Evolutionary conservation across 2,797 vertebrate genomes (phyloP), one percentile per base, ranked within the genome.

Genomic region (Trematomus bernacchii): DNA sequence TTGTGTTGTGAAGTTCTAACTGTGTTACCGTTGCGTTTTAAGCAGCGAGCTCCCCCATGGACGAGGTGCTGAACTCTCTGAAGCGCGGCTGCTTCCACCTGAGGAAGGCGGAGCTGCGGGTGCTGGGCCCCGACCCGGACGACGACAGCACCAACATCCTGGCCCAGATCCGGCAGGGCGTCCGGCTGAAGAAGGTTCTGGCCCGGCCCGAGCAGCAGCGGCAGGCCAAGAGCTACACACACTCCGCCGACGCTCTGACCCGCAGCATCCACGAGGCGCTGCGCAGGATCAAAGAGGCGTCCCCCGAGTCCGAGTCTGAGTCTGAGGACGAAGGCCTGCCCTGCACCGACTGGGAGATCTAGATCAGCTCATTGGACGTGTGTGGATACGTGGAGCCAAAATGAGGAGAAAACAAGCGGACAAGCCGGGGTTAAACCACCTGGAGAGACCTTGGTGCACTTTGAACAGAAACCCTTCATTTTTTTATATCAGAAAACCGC

Each of bases 261-360:
- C 97, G 97, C 86, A 99, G 97, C 94, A 99, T 99, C 92, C 98
- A 99, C 77, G 98, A 99, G 91, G 98, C 98, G 0, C 95, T 99
- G 90, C 89, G 97, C 69, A 94, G 98, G 71, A 99, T 99, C 93
- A 99, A 99, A 76, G 98, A 99, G 91, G 98, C 98, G 0, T 99
- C 98, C 0, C 98, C 98, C 0, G 33, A 37, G 33, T 37, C 33
- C 0, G 98, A 99, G 83, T 99, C 98, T 0, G 98, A 99, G 82
- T 98, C 98, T 0, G 98, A 99, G 92, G 98, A 99, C 2, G 98
- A 99, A 83, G 95, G 94, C 71, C 94, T 97, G 40, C 96, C 97
- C 37, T 96, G 96, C 90, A 93, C 97, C 59, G 98, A 99, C 91
- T 99, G 98, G 98, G 98, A 99, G 86, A 99, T 95, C 94, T 99